These are phyloP conservation scores for Tiliqua scincoides DNA, from an alignment of 2,113 vertebrate genomes.

Conservation along the genomic window DNA sequence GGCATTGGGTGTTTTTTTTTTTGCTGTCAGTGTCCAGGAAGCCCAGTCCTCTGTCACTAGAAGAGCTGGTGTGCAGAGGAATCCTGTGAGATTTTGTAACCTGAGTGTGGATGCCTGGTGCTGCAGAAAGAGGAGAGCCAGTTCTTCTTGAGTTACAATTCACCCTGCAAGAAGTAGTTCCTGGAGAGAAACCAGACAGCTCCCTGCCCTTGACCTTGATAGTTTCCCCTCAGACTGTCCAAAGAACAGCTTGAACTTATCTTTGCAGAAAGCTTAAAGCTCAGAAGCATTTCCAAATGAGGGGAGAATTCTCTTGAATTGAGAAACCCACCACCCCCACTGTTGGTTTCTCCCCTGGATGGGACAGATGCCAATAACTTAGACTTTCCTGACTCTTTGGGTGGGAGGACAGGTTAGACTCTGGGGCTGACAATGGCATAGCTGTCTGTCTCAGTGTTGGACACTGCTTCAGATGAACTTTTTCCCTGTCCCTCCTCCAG, in stretches of 20 bases:
- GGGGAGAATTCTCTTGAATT: neutral
- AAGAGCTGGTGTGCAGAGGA: neutral
- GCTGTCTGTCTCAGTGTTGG: slow-evolving; percentile 28
- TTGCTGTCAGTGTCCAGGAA: neutral
- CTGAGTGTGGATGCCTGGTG: slow-evolving; percentile 14
- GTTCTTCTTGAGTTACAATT: slow-evolving; percentile 39
- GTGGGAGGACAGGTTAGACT: slow-evolving; percentile 28
- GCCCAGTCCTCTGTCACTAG: neutral
- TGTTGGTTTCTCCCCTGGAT: slow-evolving; percentile 12
- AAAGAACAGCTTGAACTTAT: slow-evolving; percentile 22
- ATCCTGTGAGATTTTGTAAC: slow-evolving; percentile 19
- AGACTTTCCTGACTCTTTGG: slow-evolving; percentile 7
- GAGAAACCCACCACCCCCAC: slow-evolving; percentile 6
- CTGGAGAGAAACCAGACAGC: slow-evolving; percentile 19
- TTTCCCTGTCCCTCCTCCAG: slow-evolving; percentile 14
- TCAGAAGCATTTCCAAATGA: slow-evolving; percentile 27
- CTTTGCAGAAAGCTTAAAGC: slow-evolving; percentile 3
- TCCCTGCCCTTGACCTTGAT: slow-evolving; percentile 28
- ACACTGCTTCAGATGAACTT: slow-evolving; percentile 42
- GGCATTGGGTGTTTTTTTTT: neutral
- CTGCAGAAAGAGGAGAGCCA: slow-evolving; percentile 20
- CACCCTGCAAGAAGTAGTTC: neutral
- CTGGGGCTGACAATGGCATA: slow-evolving; percentile 25
- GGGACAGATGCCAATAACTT: neutral
- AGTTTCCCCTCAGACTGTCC: neutral